Evolutionary conservation across 2,113 vertebrate species (phyloP), one percentile per base, ranked within the genome.

Genomic region (Oostethus manadensis): DNA sequence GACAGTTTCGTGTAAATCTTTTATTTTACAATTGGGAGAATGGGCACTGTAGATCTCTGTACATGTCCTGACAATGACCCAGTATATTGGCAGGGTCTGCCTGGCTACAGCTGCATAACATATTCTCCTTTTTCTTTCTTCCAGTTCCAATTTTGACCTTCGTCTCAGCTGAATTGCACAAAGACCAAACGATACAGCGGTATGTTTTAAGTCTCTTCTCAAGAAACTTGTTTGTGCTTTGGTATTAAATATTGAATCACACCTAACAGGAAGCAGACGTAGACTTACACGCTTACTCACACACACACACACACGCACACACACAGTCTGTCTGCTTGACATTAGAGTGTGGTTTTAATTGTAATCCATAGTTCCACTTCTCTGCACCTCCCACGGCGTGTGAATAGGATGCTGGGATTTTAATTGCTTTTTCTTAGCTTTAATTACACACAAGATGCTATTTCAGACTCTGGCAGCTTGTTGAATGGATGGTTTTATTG

Each of bases 401-500:
- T 68, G 49, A 75, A 64, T 75, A 38, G 0, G 29, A 78, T 49
- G 38, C 58, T 62, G 56, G 72, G 40, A 73, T 71, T 77, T 68
- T 67, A 68, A 72, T 64, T 53, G 60, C 57, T 62, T 61, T 40
- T 16, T 71, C 54, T 73, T 66, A 65, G 43, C 16, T 68, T 74
- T 82, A 79, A 78, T 83, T 78, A 79, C 53, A 77, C 66, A 44
- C 56, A 70, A 67, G 61, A 66, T 44, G 26, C 47, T 60, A 74
- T 61, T 58, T 47, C 50, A 70, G 58, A 66, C 50, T 68, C 26
- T 63, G 66, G 62, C 66, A 68, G 65, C 60, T 23, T 80, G 62
- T 78, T 78, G 66, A 64, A 74, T 78, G 60, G 68, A 79, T 74
- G 67, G 16, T 71, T 84, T 77, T 82, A 74, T 70, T 76, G 59